These are phyloP conservation scores for Xiphophorus maculatus DNA, from an alignment of 2,113 vertebrate genomes.

Conservation along the genomic window DNA sequence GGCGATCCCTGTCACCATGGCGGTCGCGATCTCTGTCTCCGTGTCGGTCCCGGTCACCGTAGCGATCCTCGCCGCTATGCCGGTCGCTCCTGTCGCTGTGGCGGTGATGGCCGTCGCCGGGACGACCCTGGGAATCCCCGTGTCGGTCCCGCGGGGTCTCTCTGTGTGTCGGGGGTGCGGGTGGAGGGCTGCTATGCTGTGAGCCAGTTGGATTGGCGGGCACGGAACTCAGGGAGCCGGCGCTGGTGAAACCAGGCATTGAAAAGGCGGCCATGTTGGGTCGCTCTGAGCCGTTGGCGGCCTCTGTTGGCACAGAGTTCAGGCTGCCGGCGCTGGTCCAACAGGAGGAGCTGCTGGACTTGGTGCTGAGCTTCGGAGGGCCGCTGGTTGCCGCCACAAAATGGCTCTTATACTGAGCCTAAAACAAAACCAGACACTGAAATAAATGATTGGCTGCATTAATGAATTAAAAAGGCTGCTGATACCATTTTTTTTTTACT, in stretches of 20 bases:
- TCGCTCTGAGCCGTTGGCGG: conserved; percentile 64
- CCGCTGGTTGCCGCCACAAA: conserved; percentile 93
- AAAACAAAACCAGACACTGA: conserved; percentile 9
- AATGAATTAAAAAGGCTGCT: background rate
- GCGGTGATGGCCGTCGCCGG: conserved; percentile 71
- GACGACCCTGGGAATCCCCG: conserved; percentile 79
- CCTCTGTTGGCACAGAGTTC: conserved; percentile 88
- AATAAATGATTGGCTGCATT: conserved; percentile 7
- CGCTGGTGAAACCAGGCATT: conserved; percentile 76
- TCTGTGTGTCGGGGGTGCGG: conserved; percentile 74
- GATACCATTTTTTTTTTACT: too few relatives aligned
- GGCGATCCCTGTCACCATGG: conserved; percentile 70
- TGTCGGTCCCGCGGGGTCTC: conserved; percentile 76
- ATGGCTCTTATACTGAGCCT: conserved; percentile 98
- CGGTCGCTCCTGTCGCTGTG: conserved; percentile 62
- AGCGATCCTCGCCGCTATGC: conserved; percentile 66
- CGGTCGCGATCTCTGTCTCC: conserved; percentile 71
- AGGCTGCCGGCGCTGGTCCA: conserved; percentile 98
- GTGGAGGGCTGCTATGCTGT: conserved; percentile 69
- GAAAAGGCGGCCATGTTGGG: conserved; percentile 35
- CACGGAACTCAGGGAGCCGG: conserved; percentile 76
- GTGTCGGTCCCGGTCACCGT: conserved; percentile 71
- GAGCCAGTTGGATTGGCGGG: conserved; percentile 46
- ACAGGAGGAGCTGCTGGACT: conserved; percentile 86
- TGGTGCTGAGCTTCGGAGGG: conserved; percentile 90